A percentile compares a stretch with the other conserved stretches of the same genome.
Evolutionary conservation across 2,797 vertebrate genomes (phyloP).

Genomic region (Halcyon chelicuti): DNA sequence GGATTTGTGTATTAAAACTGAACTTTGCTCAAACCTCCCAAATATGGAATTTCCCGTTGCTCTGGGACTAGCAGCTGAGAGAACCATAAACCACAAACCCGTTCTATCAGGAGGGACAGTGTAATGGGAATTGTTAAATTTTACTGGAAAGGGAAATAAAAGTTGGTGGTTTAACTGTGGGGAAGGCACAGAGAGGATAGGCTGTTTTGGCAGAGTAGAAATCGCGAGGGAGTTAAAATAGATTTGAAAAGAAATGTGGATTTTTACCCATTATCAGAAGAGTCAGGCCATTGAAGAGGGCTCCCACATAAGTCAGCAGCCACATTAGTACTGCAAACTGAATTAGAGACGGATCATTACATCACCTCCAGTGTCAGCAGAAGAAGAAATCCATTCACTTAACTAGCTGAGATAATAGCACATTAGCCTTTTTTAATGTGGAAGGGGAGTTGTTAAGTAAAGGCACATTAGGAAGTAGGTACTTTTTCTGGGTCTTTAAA

Average conservation of each 20-base stretch:
- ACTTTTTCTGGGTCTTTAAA: background rate
- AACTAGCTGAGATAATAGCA: background rate
- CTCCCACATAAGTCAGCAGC: slow-evolving; percentile 98
- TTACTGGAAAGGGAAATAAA: background rate
- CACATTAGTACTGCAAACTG: slow-evolving; percentile 99
- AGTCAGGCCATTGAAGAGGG: slow-evolving; percentile 98
- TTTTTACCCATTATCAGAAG: slow-evolving; percentile 96
- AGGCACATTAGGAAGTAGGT: background rate
- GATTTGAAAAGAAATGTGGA: slow-evolving; percentile 43
- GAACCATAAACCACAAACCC: background rate
- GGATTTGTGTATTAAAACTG: slow-evolving; percentile 17
- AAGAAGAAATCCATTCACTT: background rate
- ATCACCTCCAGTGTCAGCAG: background rate
- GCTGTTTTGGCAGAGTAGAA: background rate
- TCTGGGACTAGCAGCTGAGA: background rate
- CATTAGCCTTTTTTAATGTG: background rate
- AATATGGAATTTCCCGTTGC: background rate
- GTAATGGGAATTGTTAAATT: background rate
- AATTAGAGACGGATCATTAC: slow-evolving; percentile 56
- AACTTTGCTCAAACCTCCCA: slow-evolving; percentile 12
- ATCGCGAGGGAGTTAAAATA: background rate
- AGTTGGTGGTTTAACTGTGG: background rate
- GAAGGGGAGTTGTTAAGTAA: background rate
- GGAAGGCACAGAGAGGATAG: background rate
- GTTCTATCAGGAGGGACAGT: background rate